Evolutionary conservation across 2,113 vertebrate genomes (phyloP).

Genomic region (Eretmochelys imbricata): DNA sequence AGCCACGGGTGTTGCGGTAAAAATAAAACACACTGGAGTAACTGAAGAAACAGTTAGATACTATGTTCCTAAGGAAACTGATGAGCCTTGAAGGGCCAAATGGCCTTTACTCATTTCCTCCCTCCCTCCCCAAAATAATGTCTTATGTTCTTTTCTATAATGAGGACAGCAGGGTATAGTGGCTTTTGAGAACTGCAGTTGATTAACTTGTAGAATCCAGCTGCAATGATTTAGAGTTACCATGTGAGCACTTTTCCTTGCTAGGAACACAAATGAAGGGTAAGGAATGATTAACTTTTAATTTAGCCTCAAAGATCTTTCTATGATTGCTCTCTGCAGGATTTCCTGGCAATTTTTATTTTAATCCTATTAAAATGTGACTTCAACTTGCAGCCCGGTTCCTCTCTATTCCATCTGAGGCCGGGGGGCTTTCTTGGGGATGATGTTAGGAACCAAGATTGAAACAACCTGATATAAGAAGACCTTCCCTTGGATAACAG

Average conservation of each 20-base stretch:
- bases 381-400: background rate
- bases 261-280: background rate
- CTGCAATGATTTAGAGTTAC: background rate
- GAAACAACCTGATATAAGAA: background rate
- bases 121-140: background rate
- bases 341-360: background rate
- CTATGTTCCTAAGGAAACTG: slow-evolving; percentile 10
- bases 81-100: background rate
- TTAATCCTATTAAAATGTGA: background rate
- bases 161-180: background rate
- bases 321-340: background rate
- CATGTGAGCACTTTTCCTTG: background rate
- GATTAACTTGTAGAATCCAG: background rate
- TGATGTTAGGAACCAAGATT: background rate
- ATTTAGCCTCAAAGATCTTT: background rate
- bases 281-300: background rate
- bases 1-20: background rate
- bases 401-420: background rate
- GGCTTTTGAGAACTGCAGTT: background rate
- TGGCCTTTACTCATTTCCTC: background rate
- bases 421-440: background rate
- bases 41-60: slow-evolving; percentile 11
- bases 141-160: background rate
- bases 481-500: background rate
- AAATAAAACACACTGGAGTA: background rate